Evolutionary conservation across 2,113 vertebrate species (phyloP).

Genomic region (Saccopteryx bilineata): DNA sequence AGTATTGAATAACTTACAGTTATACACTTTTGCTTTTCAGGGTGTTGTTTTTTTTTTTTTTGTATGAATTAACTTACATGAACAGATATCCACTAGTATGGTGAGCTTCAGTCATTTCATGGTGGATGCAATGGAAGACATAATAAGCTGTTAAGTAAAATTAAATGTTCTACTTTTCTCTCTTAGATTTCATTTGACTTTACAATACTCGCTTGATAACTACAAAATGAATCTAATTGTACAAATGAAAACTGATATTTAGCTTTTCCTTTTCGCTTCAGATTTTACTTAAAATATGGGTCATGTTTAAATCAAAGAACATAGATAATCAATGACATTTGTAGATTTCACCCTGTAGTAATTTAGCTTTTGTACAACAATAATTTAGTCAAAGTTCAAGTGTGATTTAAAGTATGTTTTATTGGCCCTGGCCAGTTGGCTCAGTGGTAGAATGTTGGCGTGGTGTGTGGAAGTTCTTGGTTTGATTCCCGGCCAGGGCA

Average conservation of each 20-base stretch:
- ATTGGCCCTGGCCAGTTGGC: too few species aligned
- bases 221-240: conserved; percentile 22
- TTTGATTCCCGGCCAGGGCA: too few species aligned
- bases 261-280: background rate
- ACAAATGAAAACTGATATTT: background rate
- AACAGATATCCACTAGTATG: background rate
- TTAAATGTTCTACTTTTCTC: background rate
- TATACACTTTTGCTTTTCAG: background rate
- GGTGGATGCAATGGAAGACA: background rate
- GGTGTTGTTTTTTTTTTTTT: background rate
- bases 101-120: background rate
- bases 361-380: background rate
- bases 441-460: too few species aligned
- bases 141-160: background rate
- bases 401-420: background rate
- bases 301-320: conserved; percentile 56
- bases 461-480: too few species aligned
- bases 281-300: conserved; percentile 55
- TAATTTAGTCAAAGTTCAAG: background rate
- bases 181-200: conserved; percentile 32
- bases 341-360: background rate
- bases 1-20: background rate
- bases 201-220: background rate
- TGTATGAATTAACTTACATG: background rate
- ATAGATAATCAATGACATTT: background rate